Base-by-base conservation (phyloP, 1,140 invertebrate genomes). In the Akabosia matsudoensis region DNA sequence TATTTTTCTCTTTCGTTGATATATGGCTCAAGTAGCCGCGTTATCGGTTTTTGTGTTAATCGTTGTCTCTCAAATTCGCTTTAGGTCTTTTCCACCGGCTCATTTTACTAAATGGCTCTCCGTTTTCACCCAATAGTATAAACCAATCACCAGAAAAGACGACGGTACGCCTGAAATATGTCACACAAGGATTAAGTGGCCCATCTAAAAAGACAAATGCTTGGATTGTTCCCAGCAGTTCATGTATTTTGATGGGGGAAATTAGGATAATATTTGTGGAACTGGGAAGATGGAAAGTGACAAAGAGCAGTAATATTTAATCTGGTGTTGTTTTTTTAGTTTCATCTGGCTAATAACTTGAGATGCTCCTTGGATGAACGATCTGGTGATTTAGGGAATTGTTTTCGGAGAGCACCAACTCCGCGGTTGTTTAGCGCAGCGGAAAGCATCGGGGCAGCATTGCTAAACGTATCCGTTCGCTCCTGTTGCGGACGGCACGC, bases 81-180 rank as follows among this genome's bases (percentile, higher is more conserved):
- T 4, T 70, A 80, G 80, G 80, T 22, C 70, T 81, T 3, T 81
- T 81, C 52, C 78, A 81, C 61, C 73, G 80, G 16, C 73, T 81
- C 18, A 81, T 81, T 54, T 64, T 81, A 64, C 33, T 81, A 18
- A 81, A 81, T 56, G 78, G 80, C 1, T 81, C 80, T 0, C 80
- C 80, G 0, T 76, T 81, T 26, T 72, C 78, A 18, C 78, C 80
- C 26, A 78, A 73, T 33, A 77, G 74, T 28, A 79, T 81, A 24
- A 81, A 79, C 52, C 75, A 74, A n/a, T 45, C 51, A 70, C 78
- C 80, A 67, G 33, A 76, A 13, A 75, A 76, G 52, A 81, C 78
- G 1, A 81, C 80, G 30, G 80, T 81, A 77, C 18, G 37, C 7
- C 37, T 72, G 75, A 64, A 34, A 72, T 22, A 72, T 7, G n/a